Evolutionary conservation across 2,888 invertebrate species (phyloP).

Genomic region (Ditylenchus weischeri): DNA sequence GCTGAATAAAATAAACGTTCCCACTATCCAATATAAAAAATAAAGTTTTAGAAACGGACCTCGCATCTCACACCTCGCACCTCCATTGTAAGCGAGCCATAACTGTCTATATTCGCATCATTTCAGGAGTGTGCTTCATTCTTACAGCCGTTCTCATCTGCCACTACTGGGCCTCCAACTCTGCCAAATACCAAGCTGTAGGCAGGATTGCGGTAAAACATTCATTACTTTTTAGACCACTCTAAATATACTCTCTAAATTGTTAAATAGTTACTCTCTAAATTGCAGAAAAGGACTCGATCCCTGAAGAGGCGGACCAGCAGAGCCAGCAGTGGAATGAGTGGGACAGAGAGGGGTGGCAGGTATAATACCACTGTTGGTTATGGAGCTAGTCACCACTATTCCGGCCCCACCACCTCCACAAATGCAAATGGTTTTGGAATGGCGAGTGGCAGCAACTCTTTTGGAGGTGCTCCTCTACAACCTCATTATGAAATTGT

Average conservation of each 20-base stretch:
- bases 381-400: slow-evolving; percentile 5
- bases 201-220: slow-evolving; percentile 46
- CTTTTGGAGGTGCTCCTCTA: neutral
- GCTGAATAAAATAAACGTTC: too few species aligned
- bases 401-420: neutral
- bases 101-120: neutral
- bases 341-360: slow-evolving; percentile 16
- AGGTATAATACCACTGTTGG: slow-evolving; percentile 1
- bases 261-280: too few species aligned
- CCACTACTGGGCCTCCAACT: slow-evolving; percentile 56
- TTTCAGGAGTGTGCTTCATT: slow-evolving; percentile 53
- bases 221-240: neutral
- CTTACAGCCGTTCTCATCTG: slow-evolving; percentile 56
- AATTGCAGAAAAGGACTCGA: slow-evolving; percentile 45
- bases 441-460: too few species aligned
- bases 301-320: slow-evolving; percentile 44
- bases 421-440: too few species aligned
- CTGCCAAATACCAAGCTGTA: slow-evolving; percentile 53
- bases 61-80: too few species aligned
- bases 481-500: slow-evolving; percentile 10
- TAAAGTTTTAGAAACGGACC: too few species aligned
- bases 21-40: too few species aligned
- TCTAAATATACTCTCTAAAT: too few species aligned
- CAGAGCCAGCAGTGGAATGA: slow-evolving; percentile 43
- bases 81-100: too few species aligned